phyloP scores from a whole-genome alignment of 2,113 vertebrate genomes.

The Gallinago undulata region DNA sequence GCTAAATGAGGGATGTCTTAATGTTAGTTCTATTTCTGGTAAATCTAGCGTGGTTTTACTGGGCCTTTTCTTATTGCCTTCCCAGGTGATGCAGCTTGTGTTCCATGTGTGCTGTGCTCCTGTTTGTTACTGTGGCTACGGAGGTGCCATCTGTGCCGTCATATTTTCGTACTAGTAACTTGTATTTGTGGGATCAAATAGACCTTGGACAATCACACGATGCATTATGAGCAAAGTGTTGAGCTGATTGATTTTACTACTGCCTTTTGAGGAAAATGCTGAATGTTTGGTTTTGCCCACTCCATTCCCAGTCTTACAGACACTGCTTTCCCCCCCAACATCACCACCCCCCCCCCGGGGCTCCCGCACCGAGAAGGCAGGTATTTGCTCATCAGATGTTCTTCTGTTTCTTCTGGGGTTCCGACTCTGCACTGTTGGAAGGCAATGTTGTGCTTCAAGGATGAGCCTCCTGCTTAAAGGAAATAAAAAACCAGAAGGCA shows the following conservation, averaged over 20 bases:
- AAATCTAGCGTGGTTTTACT: neutral
- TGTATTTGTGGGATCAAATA: neutral
- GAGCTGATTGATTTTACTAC: neutral
- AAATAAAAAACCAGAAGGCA: neutral
- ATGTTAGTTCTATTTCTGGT: neutral
- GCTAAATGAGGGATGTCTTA: neutral
- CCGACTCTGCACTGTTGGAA: neutral
- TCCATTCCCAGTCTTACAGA: neutral
- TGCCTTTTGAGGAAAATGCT: neutral
- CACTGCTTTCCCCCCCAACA: neutral
- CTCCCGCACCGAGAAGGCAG: too few relatives aligned
- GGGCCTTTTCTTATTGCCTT: neutral
- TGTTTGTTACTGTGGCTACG: neutral
- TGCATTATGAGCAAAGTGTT: neutral
- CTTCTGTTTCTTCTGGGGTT: neutral
- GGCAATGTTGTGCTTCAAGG: neutral
- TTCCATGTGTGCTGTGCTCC: neutral
- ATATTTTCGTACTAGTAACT: neutral
- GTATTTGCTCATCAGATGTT: neutral
- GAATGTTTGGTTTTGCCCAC: neutral
- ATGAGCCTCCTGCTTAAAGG: neutral
- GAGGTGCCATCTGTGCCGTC: neutral
- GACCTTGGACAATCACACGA: accelerated
- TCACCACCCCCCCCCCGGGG: too few relatives aligned
- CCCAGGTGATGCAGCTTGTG: neutral